Percentiles rank a stretch among this genome's conserved stretches.
These are phyloP conservation scores for Danio tinwini DNA, from an alignment of 2,797 vertebrate species.

Conservation along the genomic window DNA sequence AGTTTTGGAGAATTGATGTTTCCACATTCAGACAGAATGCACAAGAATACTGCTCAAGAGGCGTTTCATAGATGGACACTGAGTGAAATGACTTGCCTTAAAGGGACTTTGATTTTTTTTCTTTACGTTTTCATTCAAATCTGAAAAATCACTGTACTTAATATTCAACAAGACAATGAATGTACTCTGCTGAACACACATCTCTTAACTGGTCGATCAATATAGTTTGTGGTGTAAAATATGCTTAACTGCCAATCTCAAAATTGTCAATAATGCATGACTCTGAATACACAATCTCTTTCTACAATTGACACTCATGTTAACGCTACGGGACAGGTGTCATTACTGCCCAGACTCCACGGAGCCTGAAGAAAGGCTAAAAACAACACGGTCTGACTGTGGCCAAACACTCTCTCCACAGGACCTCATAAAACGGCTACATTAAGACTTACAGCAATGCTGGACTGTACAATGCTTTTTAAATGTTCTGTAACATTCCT, in stretches of 20 bases:
- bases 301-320: slow-evolving; percentile 31
- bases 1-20: too few relatives aligned
- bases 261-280: neutral
- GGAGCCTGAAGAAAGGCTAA: slow-evolving; percentile 54
- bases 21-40: too few relatives aligned
- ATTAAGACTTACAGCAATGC: slow-evolving; percentile 9
- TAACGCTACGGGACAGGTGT: slow-evolving; percentile 55
- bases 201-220: neutral
- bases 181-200: neutral
- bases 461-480: too few relatives aligned
- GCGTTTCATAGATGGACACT: too few relatives aligned
- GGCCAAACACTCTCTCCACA: slow-evolving; percentile 27
- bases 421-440: neutral
- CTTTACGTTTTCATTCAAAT: neutral
- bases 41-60: too few relatives aligned
- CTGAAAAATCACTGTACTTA: neutral
- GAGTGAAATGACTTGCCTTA: too few relatives aligned
- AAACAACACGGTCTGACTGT: slow-evolving; percentile 40
- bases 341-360: slow-evolving; percentile 53
- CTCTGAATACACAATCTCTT: slow-evolving; percentile 23
- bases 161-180: neutral
- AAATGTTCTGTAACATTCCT: too few relatives aligned
- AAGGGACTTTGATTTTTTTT: neutral
- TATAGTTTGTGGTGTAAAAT: neutral
- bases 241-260: neutral